Base-by-base conservation (phyloP, 2,888 invertebrate genomes). In the Drosophila merina region DNA sequence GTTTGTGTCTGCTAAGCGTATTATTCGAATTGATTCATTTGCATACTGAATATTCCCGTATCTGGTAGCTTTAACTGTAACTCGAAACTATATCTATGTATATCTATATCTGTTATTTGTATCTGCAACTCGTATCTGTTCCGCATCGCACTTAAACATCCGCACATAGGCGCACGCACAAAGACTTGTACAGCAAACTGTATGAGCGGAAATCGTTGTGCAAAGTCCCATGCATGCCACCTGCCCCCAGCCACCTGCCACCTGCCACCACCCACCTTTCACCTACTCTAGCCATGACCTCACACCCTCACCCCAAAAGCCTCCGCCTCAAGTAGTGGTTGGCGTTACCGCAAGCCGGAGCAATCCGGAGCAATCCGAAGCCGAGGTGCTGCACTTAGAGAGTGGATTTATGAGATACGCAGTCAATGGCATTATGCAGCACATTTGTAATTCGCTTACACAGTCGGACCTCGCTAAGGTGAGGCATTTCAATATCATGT, bases 191-290 rank as follows among this genome's bases (percentile, higher is more conserved):
- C 75, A 68, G 56, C 58, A 60, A 42, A 58, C 66, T 75, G 70
- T 75, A 82, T 74, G 70, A 74, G 75, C 87, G 83, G 77, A 75
- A 87, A 76, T 71, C 75, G 76, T 74, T 74, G 75, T 68, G 70
- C 57, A 73, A 68, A 74, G 40, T 77, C 63, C 52, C 72, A 72
- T 73, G 85, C 78, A 76, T 76, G 81, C 57, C 59, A 57, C 60
- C 40, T 42, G 40, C 40, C 28, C 0, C 14, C 14, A 14, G 1
- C 28, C 28, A 28, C 28, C 28, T 28, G 28, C 5, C 28, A 28
- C 57, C 48, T 42, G 20, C 20, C 47, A 59, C 12, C 31, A 26
- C 51, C 33, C 57, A 59, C 57, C 48, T 42, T 38, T 44, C 58
- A 55, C 44, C 44, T 4, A 28, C 44, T 30, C 36, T 42, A 20